Conservation (phyloP, 1,140 invertebrate genomes). For the Anoplophora glabripennis region DNA sequence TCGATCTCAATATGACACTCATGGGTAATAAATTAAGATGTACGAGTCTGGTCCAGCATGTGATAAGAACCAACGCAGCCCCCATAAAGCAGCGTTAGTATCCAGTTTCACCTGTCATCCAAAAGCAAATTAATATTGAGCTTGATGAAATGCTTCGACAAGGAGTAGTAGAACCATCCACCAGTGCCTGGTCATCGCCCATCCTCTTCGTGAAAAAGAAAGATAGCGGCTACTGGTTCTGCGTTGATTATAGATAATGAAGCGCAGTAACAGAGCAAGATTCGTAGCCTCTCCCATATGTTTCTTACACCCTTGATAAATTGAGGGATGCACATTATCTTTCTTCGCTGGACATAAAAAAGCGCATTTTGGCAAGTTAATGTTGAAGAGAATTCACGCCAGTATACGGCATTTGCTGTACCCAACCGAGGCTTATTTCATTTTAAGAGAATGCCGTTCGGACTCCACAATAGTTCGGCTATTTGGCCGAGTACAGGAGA, state of each 20-base stretch:
- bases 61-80: neutral
- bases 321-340: slow-evolving; percentile 22
- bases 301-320: slow-evolving; percentile 34
- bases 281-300: too few relatives aligned
- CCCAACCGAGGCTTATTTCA: slow-evolving; percentile 38
- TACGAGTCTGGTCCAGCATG: neutral
- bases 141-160: neutral
- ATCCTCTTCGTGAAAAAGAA: slow-evolving; percentile 4
- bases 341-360: neutral
- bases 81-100: slow-evolving; percentile 2
- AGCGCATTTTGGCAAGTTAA: neutral
- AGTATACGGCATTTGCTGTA: slow-evolving; percentile 31
- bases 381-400: neutral
- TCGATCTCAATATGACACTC: neutral
- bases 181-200: slow-evolving; percentile 1
- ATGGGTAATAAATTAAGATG: neutral
- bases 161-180: neutral
- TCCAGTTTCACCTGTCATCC: neutral
- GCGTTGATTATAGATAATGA: too few relatives aligned
- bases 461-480: slow-evolving; percentile 41
- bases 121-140: neutral
- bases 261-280: too few relatives aligned
- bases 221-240: neutral
- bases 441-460: slow-evolving; percentile 41
- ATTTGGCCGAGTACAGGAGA: slow-evolving; percentile 46